These are phyloP conservation scores for Hirundo rustica DNA, from an alignment of 2,797 vertebrate species.

Conservation along the genomic window DNA sequence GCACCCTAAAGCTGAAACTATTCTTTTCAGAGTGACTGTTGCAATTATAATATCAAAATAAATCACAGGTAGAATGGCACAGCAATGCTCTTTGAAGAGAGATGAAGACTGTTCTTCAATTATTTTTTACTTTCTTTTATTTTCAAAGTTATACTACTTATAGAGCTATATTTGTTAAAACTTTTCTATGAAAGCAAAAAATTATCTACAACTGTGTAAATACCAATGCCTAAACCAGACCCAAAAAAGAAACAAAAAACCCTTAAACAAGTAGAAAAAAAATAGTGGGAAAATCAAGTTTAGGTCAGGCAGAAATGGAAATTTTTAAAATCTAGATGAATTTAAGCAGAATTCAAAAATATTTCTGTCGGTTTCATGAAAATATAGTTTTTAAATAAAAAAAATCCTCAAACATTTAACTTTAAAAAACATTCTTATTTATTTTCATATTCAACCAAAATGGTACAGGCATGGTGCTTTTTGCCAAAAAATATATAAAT, in stretches of 20 bases:
- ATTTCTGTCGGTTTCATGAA: neutral
- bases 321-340: neutral
- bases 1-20: neutral
- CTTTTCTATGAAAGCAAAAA: neutral
- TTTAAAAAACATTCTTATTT: neutral
- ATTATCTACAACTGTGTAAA: neutral
- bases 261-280: neutral
- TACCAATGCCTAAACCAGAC: neutral
- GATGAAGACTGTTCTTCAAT: neutral
- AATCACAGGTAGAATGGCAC: neutral
- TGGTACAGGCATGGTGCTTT: neutral
- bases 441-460: neutral
- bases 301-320: neutral
- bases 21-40: neutral
- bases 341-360: neutral
- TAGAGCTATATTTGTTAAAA: neutral
- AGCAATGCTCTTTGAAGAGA: neutral
- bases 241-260: neutral
- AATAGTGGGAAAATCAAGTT: neutral
- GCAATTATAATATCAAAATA: neutral
- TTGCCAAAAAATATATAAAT: neutral
- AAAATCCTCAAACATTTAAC: fast-evolving
- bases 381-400: neutral
- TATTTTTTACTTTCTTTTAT: neutral
- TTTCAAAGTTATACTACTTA: neutral